Percentiles rank a stretch among this genome's conserved stretches.
phyloP scores from a whole-genome alignment of 2,113 vertebrate genomes.

The Kryptolebias marmoratus region DNA sequence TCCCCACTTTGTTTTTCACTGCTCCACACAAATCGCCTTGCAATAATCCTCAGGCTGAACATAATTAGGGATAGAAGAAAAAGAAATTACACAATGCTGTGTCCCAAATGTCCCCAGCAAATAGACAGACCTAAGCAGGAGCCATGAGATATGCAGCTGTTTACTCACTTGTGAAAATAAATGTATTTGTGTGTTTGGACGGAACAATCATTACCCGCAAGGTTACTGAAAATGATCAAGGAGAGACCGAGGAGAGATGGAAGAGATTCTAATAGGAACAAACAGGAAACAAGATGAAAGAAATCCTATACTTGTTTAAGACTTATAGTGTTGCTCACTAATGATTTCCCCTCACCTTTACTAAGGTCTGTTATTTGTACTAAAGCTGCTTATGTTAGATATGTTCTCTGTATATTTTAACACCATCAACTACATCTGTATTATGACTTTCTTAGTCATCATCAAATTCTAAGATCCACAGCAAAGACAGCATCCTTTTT shows the following conservation, averaged over 20 bases:
- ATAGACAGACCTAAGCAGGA: constrained; percentile 59
- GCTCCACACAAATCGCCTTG: constrained; percentile 62
- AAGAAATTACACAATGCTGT: constrained; percentile 63
- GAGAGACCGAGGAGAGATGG: background rate
- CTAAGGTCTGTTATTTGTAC: no score
- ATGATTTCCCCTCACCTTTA: no score
- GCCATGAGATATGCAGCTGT: constrained; percentile 59
- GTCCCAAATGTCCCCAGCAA: constrained; percentile 49
- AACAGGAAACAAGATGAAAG: constrained; percentile 9
- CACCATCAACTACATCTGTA: no score
- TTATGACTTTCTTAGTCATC: no score
- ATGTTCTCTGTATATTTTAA: no score
- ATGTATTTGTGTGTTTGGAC: background rate
- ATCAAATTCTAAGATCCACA: no score
- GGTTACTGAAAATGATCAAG: constrained; percentile 44
- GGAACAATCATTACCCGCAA: constrained; percentile 38
- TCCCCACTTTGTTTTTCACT: constrained; percentile 44
- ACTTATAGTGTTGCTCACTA: no score
- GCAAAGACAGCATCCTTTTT: no score
- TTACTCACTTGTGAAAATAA: constrained; percentile 22
- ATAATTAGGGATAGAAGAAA: constrained; percentile 74
- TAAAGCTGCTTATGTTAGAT: no score
- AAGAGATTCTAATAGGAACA: constrained; percentile 11
- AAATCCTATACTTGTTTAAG: background rate
- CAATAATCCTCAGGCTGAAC: constrained; percentile 70